Conservation (phyloP, 1,140 invertebrate genomes). For the Drosophila athabasca region DNA sequence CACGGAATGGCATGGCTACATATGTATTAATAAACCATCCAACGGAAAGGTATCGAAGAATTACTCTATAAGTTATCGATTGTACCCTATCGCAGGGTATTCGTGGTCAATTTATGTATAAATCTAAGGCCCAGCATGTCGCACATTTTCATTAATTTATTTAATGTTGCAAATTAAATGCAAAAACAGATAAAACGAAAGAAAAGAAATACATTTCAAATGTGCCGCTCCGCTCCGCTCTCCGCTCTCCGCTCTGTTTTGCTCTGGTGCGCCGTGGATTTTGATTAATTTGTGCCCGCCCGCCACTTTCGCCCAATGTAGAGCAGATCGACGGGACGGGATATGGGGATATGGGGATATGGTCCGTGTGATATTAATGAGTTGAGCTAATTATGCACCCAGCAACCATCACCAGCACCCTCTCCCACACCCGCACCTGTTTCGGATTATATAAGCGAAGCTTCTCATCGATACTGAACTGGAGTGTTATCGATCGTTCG, state of each 20-base stretch:
- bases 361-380: slow-evolving; percentile 37
- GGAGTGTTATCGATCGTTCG: slow-evolving; percentile 41
- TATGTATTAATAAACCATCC: too few relatives aligned
- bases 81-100: background rate
- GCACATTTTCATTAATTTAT: slow-evolving; percentile 70
- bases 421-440: background rate
- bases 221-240: slow-evolving; percentile 33
- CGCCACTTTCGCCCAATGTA: slow-evolving; percentile 45
- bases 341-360: slow-evolving; percentile 13
- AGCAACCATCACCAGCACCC: background rate
- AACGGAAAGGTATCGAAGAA: too few relatives aligned
- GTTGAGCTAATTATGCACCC: slow-evolving; percentile 35
- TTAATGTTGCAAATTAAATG: slow-evolving; percentile 42
- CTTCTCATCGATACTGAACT: slow-evolving; percentile 22
- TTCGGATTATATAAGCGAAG: slow-evolving; percentile 37
- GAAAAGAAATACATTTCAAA: slow-evolving; percentile 54
- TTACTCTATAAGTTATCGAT: too few relatives aligned
- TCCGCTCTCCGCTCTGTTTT: background rate
- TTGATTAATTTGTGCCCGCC: slow-evolving; percentile 42
- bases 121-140: slow-evolving; percentile 49
- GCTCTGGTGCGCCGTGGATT: slow-evolving; percentile 23
- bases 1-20: too few relatives aligned
- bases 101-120: slow-evolving; percentile 8
- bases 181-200: slow-evolving; percentile 2
- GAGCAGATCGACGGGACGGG: slow-evolving; percentile 16